Evolutionary conservation across 1,140 invertebrate genomes (phyloP), one percentile per base, ranked within the genome.

Genomic region (Pachypeltis micranthus): DNA sequence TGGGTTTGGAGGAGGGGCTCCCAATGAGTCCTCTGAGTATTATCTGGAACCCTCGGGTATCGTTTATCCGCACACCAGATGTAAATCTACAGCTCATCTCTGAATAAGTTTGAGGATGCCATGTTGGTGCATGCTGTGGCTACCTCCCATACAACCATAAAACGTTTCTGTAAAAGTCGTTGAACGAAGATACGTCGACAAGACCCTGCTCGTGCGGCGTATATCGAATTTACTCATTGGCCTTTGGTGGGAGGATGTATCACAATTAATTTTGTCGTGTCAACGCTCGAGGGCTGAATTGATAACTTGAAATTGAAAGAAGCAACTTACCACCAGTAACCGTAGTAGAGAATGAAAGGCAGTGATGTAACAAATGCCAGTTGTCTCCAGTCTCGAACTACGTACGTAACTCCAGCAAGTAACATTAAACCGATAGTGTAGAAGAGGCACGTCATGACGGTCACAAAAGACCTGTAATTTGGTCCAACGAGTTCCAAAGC

Each of bases 401-500:
- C 74, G 72, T 90, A 93, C 1, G 90, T 89, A 1, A 94, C 80
- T 1, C 82, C 81, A 1, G 91, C 84, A 29, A 94, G 71, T 67
- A 93, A 75, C 70, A 91, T 87, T 27, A 93, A 78, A 0, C 90
- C 90, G 54, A 90, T 77, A 2, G 90, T 91, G 71, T 93, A 94
- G 71, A 91, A 92, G 27, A 91, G 82, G 67, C 90, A 93, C 0
- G 88, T 93, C 83, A 92, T 86, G 0, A 92, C 89, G 0, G 90
- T 93, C 0, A 91, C 87, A 73, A 91, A 93, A 1, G 90, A 92
- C 66, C 92, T 78, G 75, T 93, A 93, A 72, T 88, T 91, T 24
- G 90, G 89, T 1, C 90, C 90, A 19, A 93, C 91, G 26, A 94
- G 72, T 77, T 95, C 92, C 63, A 94, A 74, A 65, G 88, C 91